Evolutionary conservation across 2,113 vertebrate species (phyloP).

Genomic region (Electrona antarctica): DNA sequence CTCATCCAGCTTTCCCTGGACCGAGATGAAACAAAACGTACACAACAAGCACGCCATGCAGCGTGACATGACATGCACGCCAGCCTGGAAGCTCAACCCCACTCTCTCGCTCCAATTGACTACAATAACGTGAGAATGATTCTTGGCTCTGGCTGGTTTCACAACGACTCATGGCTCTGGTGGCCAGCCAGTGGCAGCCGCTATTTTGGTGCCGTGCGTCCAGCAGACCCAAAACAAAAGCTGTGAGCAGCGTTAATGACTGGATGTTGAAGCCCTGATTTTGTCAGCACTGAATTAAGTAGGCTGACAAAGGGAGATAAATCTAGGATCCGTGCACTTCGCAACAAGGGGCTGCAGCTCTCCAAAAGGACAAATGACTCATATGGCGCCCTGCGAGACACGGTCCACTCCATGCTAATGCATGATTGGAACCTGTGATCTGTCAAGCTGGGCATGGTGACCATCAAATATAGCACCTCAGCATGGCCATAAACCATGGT

Average conservation of each 20-base stretch:
- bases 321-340: not conserved
- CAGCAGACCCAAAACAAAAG: not conserved
- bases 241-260: constrained; percentile 19
- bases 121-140: constrained; percentile 37
- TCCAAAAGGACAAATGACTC: not conserved
- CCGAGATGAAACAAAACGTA: constrained; percentile 55
- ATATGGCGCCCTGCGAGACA: not conserved
- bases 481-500: not conserved
- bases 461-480: not conserved
- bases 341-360: not conserved
- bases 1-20: constrained; percentile 53
- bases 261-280: constrained; percentile 3
- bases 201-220: constrained; percentile 30
- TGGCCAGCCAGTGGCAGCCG: constrained; percentile 13
- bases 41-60: not conserved
- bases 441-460: not conserved
- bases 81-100: constrained; percentile 25
- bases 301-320: constrained; percentile 14
- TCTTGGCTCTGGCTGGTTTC: constrained; percentile 12
- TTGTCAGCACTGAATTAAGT: constrained; percentile 24
- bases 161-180: constrained; percentile 16
- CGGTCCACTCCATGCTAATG: not conserved
- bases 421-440: not conserved
- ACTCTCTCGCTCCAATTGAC: constrained; percentile 20
- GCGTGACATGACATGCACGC: constrained; percentile 1